Evolutionary conservation across 1,140 invertebrate genomes (phyloP), one percentile per base, ranked within the genome.

Genomic region (Drosophila novamexicana): DNA sequence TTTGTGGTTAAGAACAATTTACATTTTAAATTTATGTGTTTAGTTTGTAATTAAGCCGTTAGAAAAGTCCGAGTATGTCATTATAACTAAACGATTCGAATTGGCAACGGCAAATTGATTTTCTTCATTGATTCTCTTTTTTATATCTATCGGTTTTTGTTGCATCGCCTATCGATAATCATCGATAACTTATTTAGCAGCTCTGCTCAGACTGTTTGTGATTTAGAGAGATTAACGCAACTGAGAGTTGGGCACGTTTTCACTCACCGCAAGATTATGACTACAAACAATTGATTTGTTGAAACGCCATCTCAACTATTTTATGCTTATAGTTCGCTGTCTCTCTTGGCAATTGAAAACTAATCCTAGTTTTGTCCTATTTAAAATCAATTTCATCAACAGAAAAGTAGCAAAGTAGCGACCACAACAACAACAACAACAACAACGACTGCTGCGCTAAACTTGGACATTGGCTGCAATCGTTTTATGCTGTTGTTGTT

Each of bases 1-100:
- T 70, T 77, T 50, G 22, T 56, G 59, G 59, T 44, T 62, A 36
- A 37, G 22, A 45, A 9, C 47, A 71, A 84, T 83, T 83, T 84
- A 22, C 47, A 80, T 73, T 68, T 72, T 68, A 65, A 79, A 80
- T 79, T 49, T 14, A 16, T n/a, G 56, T 18, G 1, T 45, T 9
- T 40, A 32, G 5, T 47, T 72, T 53, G 56, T 42, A 73, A 69
- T 81, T 57, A 66, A 62, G 52, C 62, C 32, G 75, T 80, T 65
- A 63, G 49, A 58, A 52, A 3, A 6, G 12, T 3, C n/a, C 6
- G 29, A 22, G 36, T 7, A 53, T 36, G 18, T 8, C 16, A 18
- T 18, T 9, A 5, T 5, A 47, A 22, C 45, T 7, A 47, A 10
- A 14, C n/a, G 14, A 7, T 50, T 6, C 1, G 7, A 8, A 50